Evolutionary conservation across 1,140 invertebrate species (phyloP), one percentile per base, ranked within the genome.

Genomic region (Parasteatoda tepidariorum): DNA sequence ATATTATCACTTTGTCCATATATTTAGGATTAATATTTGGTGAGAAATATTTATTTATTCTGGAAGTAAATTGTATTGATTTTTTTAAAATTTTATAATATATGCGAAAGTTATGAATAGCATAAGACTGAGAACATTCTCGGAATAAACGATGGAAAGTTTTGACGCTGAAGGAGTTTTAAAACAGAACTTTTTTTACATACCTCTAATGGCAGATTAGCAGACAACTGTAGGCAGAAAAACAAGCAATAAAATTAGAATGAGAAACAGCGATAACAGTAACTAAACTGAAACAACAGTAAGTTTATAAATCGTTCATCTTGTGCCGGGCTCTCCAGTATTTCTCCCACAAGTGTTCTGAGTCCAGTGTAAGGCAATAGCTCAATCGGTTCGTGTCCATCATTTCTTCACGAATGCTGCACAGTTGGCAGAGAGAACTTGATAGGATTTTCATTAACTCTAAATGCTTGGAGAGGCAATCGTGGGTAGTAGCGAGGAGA

Each of bases 271-370:
- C 5, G 13, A 59, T n/a, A 59, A 5, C 5, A n/a, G n/a, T n/a
- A 59, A 59, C 4, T 5, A 59, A 59, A 59, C 55, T 59, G 5
- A 18, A 59, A 59, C 15, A 3, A 4, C 55, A n/a, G 22, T n/a
- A n/a, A n/a, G n/a, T n/a, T n/a, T n/a, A n/a, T 59, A n/a, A 59
- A 59, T 59, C 55, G 18, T 59, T 59, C 55, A 59, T n/a, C 55
- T 24, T 59, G 18, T 59, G 55, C 22, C n/a, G n/a, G n/a, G n/a
- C 5, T 59, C 22, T 59, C 22, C n/a, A 59, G 22, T 59, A 59
- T 59, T 5, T 59, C 18, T 59, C 55, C 55, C 18, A 9, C 55
- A 59, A 59, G 18, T 59, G 55, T 59, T n/a, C 55, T 59, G 55
- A 59, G 6, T 59, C 18, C 6, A 59, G 55, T 24, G 5, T n/a